Base-by-base conservation (phyloP, 2,797 vertebrate genomes). In the Otolemur crassicaudatus region DNA sequence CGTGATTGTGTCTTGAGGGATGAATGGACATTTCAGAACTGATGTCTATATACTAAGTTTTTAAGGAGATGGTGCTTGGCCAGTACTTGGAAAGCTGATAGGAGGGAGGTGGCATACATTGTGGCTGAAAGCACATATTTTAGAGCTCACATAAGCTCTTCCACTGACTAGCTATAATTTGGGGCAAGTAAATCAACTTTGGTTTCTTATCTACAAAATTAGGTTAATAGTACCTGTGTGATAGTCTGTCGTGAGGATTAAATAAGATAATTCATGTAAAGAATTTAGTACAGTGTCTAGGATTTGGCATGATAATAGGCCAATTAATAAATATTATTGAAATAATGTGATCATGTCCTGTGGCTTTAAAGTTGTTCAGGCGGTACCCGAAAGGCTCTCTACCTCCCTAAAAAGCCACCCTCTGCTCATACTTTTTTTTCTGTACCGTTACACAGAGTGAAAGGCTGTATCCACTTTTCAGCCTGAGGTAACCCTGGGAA, bases 161-260 rank as follows among this genome's bases (percentile, higher is more conserved):
- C 16, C 12, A 34, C 7, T 53, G 65, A 63, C 12, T 13, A 46
- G 12, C 46, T 84, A 1, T 65, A 89, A 82, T 7, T 72, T 40
- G 61, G 40, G 73, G 14, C 43, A 92, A 72, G 37, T 76, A 90
- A 87, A 80, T 82, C 13, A 97, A 65, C 37, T 19, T 95, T 29
- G 9, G 4, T 58, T 93, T 95, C 10, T 84, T 10, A 91, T 76
- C 29, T 90, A 3, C 76, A 94, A 96, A 90, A 58, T 0, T 69
- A 40, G 25, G 46, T 53, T 65, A 85, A 49, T 23, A 83, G 7
- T 70, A 27, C 13, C 31, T 86, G 37, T 84, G 11, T 82, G 73
- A n/a, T 13, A 86, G 14, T 37, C 4, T 90, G 1, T 53, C 84
- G 20, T 61, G 61, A 81, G 58, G 46, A 80, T 76, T 96, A 77